Conservation (phyloP, 2,888 invertebrate genomes). For the Lithophane semibrunnea region DNA sequence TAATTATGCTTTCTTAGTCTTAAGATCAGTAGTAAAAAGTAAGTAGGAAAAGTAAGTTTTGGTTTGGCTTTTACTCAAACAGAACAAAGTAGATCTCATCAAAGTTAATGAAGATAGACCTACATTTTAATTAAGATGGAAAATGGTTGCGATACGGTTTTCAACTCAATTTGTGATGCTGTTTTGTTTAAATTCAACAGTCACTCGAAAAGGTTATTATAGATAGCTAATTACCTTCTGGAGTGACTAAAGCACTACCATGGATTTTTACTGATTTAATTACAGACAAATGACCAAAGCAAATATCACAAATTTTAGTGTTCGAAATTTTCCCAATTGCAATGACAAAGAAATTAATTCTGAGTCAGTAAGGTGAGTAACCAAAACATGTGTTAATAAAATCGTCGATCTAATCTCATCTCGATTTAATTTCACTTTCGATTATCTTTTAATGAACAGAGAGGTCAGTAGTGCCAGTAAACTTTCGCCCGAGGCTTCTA, state of each 20-base stretch:
- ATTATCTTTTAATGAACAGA: slow-evolving; percentile 86
- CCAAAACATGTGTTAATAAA: slow-evolving; percentile 78
- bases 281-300: slow-evolving; percentile 22
- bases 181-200: slow-evolving; percentile 27
- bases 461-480: slow-evolving; percentile 82
- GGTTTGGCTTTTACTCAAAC: slow-evolving; percentile 1
- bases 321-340: slow-evolving; percentile 27
- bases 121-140: slow-evolving; percentile 28
- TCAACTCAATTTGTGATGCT: slow-evolving; percentile 18
- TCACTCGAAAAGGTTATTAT: slow-evolving; percentile 34
- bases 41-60: slow-evolving; percentile 14
- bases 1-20: slow-evolving; percentile 27
- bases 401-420: slow-evolving; percentile 79
- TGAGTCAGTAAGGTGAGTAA: slow-evolving; percentile 7
- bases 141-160: slow-evolving; percentile 2
- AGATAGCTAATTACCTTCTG: neutral
- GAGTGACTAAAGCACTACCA: neutral
- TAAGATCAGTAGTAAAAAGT: slow-evolving; percentile 6
- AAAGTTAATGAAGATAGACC: slow-evolving; percentile 36
- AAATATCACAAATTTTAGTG: slow-evolving; percentile 12
- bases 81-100: slow-evolving; percentile 18
- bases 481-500: slow-evolving; percentile 84
- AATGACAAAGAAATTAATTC: slow-evolving; percentile 46
- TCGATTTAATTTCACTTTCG: slow-evolving; percentile 88
- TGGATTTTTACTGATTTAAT: slow-evolving; percentile 33